Evolutionary conservation across 2,888 invertebrate genomes (phyloP), one percentile per base, ranked within the genome.

Genomic region (Malacosoma neustria): DNA sequence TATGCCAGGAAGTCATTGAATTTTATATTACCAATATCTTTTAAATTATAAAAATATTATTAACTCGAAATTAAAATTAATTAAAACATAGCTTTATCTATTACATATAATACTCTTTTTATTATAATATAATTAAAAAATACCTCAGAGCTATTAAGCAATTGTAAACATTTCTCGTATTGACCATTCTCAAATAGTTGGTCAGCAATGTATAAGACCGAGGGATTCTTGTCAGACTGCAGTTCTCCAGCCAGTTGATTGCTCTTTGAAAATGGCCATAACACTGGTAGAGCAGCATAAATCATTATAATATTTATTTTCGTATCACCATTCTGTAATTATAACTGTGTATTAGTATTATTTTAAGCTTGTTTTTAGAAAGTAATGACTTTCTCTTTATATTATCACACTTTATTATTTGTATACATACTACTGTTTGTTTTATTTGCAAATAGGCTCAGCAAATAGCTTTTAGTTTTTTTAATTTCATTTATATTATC

Each of bases 81-180:
- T 2, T 4, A n/a, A 7, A 5, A n/a, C 3, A 13, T 13, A 13
- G 4, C 13, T 7, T 14, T 9, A 32, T n/a, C 7, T 0, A 4
- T 4, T n/a, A 13, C 3, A 14, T 7, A 6, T 29, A 36, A 29
- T 22, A 30, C 15, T 11, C 11, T 11, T 1, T 22, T 22, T 22
- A 4, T n/a, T n/a, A 22, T 7, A 22, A 22, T 33, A 32, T 13
- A 41, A 5, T 35, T 29, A 11, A 15, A 34, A 43, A 50, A 59
- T 76, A 90, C 90, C 74, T 88, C 81, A 51, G 85, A 76, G 38
- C 85, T 74, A 38, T 76, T 72, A 0, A 94, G 76, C 13, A 90
- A 58, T 45, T 90, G 87, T 50, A 89, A 90, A 37, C 91, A 89
- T 56, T 91, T 89, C 43, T 89, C 84, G 67, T 90, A 92, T 46